Evolutionary conservation across 2,797 vertebrate species (phyloP), one percentile per base, ranked within the genome.

Genomic region (Lacerta agilis): DNA sequence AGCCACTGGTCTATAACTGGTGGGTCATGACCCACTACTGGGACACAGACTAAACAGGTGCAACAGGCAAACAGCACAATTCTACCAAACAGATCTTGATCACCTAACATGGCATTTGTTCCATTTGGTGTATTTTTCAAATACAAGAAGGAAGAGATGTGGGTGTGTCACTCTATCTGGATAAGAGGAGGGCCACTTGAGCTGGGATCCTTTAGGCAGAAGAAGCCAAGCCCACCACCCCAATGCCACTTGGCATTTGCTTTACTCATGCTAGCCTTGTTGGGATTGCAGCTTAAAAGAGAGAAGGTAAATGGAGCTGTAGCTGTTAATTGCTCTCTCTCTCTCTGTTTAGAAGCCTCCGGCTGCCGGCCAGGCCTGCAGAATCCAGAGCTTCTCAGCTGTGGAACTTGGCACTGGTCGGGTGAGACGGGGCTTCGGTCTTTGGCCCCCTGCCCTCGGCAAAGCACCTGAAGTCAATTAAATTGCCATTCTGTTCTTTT

Each of bases 381-480:
- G 78, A 80, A n/a, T 41, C 45, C 11, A 41, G 85, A 17, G 55
- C 86, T 75, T 82, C 86, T 49, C 81, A 78, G 87, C 73, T 23
- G 25, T 23, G 75, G 71, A 83, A 78, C 81, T 88, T 88, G 87
- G 86, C 86, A 45, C 8, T 7, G 79, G 1, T n/a, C 5, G n/a
- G 71, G 33, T 4, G 23, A 66, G 71, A 55, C 1, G 17, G n/a
- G 41, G 61, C 25, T 67, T 69, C 29, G 3, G 15, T n/a, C 86
- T 69, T 83, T n/a, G 61, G 86, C 41, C 43, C 78, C 15, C 33
- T 3, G 43, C 67, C 49, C 38, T 55, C 11, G 20, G n/a, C 33
- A 13, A 55, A 69, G 73, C 86, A 77, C 86, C 86, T 83, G 86
- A 69, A 67, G 9, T 69, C 15, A 38, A 88, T 88, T 69, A 83